Conservation (phyloP, 2,113 vertebrate species). For the Polyodon spathula region DNA sequence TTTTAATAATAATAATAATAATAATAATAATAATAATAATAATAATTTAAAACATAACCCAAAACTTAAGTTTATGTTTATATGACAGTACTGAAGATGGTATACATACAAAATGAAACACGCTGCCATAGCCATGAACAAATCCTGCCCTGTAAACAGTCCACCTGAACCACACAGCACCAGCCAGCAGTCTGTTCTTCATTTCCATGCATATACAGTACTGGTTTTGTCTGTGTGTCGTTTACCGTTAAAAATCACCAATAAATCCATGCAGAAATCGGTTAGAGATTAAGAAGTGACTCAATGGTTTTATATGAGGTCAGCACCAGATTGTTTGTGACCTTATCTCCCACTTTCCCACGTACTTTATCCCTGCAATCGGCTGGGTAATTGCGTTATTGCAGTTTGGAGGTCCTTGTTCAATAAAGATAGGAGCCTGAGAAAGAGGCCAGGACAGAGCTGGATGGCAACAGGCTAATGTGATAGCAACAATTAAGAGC, state of each 20-base stretch:
- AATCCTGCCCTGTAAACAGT: no score
- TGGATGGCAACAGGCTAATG: background rate
- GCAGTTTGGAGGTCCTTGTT: constrained; percentile 66
- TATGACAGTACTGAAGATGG: no score
- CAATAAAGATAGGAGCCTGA: constrained; percentile 81
- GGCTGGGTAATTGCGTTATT: constrained; percentile 69
- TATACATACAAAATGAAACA: no score
- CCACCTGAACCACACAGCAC: no score
- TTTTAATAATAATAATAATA: no score
- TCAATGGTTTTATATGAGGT: constrained; percentile 35
- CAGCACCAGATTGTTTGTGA: constrained; percentile 59
- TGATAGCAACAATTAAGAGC: constrained; percentile 1
- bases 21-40: no score
- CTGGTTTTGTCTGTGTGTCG: background rate
- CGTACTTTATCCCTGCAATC: constrained; percentile 72
- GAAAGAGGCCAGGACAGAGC: constrained; percentile 35
- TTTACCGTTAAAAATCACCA: constrained; percentile 13
- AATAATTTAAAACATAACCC: no score
- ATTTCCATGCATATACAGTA: background rate
- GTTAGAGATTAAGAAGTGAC: constrained; percentile 47
- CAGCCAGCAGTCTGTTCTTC: background rate
- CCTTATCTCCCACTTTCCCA: constrained; percentile 74
- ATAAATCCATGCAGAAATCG: constrained; percentile 28
- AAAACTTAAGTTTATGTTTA: no score
- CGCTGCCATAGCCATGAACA: no score